Percentiles rank a stretch among this genome's conserved stretches.
These are phyloP conservation scores for Silurus aristotelis DNA, from an alignment of 2,797 vertebrate species.

Conservation along the genomic window DNA sequence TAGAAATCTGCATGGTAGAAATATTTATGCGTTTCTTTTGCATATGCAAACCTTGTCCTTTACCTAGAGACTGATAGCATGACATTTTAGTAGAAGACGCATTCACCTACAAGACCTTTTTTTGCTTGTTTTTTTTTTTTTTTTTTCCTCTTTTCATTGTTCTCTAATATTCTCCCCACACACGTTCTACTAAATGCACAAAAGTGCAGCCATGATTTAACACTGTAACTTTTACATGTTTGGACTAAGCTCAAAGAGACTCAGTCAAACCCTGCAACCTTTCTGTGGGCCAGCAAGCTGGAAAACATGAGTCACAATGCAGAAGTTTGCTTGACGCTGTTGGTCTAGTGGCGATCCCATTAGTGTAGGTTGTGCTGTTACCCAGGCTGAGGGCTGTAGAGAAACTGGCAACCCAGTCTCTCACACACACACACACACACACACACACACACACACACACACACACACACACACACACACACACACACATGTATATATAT, in stretches of 20 bases:
- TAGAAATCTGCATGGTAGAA: constrained; percentile 20
- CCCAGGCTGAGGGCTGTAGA: constrained; percentile 27
- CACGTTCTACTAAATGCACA: neutral
- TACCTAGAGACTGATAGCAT: constrained; percentile 13
- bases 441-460: neutral
- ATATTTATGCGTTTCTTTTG: constrained; percentile 2
- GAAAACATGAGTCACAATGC: constrained; percentile 43
- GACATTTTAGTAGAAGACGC: constrained; percentile 20
- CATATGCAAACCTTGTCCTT: constrained; percentile 3
- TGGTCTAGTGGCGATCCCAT: constrained; percentile 25
- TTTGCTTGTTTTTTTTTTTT: neutral
- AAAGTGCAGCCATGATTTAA: neutral
- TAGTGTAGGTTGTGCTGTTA: constrained; percentile 33
- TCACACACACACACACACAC: neutral
- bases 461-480: too few relatives aligned
- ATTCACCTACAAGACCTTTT: neutral
- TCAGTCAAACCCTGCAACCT: neutral
- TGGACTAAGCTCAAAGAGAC: neutral
- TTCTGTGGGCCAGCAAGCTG: constrained; percentile 11
- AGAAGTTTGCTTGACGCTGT: constrained; percentile 45
- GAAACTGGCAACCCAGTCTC: constrained; percentile 26
- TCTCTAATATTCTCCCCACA: too few relatives aligned
- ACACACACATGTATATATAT: too few relatives aligned
- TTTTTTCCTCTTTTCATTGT: neutral
- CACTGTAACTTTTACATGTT: neutral